Conservation (phyloP, 64 coral and sea anemone genomes). For the Orbicella faveolata region DNA sequence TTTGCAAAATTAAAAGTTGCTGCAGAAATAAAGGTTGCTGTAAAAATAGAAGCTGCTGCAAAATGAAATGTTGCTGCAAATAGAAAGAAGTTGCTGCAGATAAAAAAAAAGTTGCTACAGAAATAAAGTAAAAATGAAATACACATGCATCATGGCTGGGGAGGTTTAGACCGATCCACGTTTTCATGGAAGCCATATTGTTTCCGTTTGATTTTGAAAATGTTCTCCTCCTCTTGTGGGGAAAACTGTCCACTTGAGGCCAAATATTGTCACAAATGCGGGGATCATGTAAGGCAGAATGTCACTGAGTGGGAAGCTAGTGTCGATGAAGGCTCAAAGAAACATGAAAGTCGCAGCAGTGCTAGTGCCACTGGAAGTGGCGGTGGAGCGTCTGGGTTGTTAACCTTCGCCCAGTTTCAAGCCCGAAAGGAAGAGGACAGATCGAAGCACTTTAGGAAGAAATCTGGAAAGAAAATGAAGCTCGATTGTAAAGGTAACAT, state of each 20-base stretch:
- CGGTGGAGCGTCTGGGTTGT: neutral
- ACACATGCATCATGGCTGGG: neutral
- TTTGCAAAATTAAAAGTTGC: too few species aligned
- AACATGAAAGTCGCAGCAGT: neutral
- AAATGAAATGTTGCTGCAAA: neutral
- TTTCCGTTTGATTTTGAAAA: neutral
- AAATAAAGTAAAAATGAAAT: neutral
- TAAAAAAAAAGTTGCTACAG: neutral
- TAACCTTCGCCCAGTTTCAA: too few species aligned
- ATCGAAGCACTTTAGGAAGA: too few species aligned
- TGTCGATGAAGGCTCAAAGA: conserved; percentile 19
- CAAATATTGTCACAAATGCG: conserved; percentile 13
- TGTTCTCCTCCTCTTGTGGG: neutral
- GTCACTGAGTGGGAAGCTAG: neutral
- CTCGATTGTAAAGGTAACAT: too few species aligned
- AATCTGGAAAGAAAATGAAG: too few species aligned
- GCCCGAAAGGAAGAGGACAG: too few species aligned
- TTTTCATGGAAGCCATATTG: neutral
- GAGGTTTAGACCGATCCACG: neutral
- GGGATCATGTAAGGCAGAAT: neutral
- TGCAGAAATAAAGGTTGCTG: too few species aligned
- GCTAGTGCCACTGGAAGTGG: neutral
- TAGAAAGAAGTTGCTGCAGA: neutral
- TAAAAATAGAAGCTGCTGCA: neutral
- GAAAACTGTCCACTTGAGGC: neutral